These are phyloP conservation scores for Misgurnus anguillicaudatus DNA, from an alignment of 2,113 vertebrate species.

Conservation along the genomic window DNA sequence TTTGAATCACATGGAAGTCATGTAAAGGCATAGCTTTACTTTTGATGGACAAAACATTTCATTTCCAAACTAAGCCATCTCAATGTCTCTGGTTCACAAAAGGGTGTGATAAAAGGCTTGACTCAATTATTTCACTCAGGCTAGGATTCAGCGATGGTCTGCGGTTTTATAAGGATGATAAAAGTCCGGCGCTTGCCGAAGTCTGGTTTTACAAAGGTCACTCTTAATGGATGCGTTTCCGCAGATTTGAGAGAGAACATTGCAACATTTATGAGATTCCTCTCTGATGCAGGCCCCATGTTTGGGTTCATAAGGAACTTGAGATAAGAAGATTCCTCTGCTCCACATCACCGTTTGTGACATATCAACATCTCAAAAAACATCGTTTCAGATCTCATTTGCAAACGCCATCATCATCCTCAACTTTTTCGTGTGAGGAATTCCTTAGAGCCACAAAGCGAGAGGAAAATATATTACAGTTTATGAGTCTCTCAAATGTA, in stretches of 20 bases:
- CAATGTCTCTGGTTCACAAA: constrained; percentile 22
- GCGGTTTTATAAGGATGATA: constrained; percentile 58
- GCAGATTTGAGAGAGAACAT: constrained; percentile 54
- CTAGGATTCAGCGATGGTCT: constrained; percentile 48
- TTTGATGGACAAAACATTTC: constrained; percentile 44
- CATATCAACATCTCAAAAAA: constrained; percentile 32
- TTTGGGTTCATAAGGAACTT: constrained; percentile 49
- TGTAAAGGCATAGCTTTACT: constrained; percentile 42
- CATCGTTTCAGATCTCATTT: constrained; percentile 38
- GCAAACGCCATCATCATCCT: constrained; percentile 18
- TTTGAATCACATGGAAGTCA: constrained; percentile 49
- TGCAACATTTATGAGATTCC: constrained; percentile 58
- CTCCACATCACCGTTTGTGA: constrained; percentile 47
- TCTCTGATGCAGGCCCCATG: constrained; percentile 38
- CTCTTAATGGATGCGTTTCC: constrained; percentile 58
- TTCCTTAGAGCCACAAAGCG: constrained; percentile 28
- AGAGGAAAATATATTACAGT: constrained; percentile 20
- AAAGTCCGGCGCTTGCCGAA: constrained; percentile 50
- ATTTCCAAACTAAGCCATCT: constrained; percentile 42
- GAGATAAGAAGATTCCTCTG: constrained; percentile 41
- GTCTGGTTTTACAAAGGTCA: constrained; percentile 61
- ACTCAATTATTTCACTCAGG: constrained; percentile 54
- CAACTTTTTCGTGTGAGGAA: not conserved
- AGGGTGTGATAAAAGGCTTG: constrained; percentile 48
- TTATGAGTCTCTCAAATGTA: constrained; percentile 40